Evolutionary conservation across 1,140 invertebrate genomes (phyloP).

Genomic region (Calycopis cecrops): DNA sequence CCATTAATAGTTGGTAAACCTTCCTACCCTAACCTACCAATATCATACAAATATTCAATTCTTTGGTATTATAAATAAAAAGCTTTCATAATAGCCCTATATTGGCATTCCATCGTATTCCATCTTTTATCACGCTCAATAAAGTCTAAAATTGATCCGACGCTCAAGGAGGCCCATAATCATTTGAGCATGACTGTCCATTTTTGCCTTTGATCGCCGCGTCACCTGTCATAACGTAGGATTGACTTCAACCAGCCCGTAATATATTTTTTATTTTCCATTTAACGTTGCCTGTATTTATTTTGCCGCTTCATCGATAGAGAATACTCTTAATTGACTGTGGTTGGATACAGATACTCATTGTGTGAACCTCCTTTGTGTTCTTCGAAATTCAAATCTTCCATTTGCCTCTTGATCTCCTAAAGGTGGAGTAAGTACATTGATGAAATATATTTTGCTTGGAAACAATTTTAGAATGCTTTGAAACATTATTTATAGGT

Average conservation of each 20-base stretch:
- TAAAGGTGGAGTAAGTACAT: too few relatives aligned
- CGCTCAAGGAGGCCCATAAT: conserved; percentile 46
- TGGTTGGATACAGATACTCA: conserved; percentile 24
- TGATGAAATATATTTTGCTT: too few relatives aligned
- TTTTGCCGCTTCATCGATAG: conserved; percentile 29
- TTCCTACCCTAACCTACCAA: too few relatives aligned
- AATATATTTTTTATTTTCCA: conserved; percentile 42
- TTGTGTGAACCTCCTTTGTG: conserved; percentile 19
- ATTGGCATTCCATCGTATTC: conserved; percentile 36
- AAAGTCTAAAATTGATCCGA: conserved; percentile 38
- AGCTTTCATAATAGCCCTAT: conserved; percentile 15
- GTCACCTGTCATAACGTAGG: conserved; percentile 51
- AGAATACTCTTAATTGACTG: conserved; percentile 46
- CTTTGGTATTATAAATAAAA: background rate
- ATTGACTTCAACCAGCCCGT: conserved; percentile 44
- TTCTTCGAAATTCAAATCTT: conserved; percentile 21
- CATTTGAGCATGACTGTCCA: conserved; percentile 55
- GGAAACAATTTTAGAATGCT: too few relatives aligned
- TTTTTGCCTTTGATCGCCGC: conserved; percentile 43
- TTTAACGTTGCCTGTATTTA: conserved; percentile 44
- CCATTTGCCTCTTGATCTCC: conserved; percentile 5
- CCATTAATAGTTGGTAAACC: background rate
- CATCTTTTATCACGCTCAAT: conserved; percentile 41
- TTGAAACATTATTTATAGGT: too few relatives aligned
- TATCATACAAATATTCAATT: too few relatives aligned